Percentiles rank a stretch among this genome's conserved stretches.
These are phyloP conservation scores for Macrochelys suwanniensis DNA, from an alignment of 2,797 vertebrate genomes.

Conservation along the genomic window DNA sequence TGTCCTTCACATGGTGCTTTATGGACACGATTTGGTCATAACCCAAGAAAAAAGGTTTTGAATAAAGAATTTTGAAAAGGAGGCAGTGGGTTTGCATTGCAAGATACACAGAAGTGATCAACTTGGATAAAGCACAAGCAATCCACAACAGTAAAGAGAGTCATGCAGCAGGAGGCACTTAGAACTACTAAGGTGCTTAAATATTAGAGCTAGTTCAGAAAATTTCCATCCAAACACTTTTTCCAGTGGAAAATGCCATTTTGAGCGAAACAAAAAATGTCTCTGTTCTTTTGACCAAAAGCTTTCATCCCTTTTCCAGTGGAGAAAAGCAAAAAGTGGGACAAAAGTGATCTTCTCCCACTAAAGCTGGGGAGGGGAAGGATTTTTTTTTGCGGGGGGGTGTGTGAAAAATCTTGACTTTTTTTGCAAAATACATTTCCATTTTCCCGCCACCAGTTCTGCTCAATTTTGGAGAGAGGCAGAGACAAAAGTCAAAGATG, in stretches of 20 bases:
- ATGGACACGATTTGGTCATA: background rate
- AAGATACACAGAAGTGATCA: background rate
- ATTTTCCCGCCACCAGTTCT: background rate
- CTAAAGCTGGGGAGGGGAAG: background rate
- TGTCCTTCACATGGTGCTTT: background rate
- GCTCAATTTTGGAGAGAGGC: background rate
- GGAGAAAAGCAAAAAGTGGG: background rate
- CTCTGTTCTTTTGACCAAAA: conserved; percentile 26
- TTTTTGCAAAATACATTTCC: background rate
- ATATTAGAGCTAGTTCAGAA: conserved; percentile 42
- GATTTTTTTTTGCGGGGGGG: background rate
- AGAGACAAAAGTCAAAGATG: background rate
- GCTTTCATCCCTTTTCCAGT: conserved; percentile 4
- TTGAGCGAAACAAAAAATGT: conserved; percentile 46
- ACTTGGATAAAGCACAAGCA: conserved; percentile 33
- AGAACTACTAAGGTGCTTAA: conserved; percentile 46
- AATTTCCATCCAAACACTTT: conserved; percentile 37
- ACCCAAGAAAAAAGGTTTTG: background rate
- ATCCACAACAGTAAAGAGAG: conserved; percentile 52
- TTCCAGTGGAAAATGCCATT: conserved; percentile 27
- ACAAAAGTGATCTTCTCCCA: background rate
- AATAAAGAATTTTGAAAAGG: conserved; percentile 24
- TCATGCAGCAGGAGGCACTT: conserved; percentile 49
- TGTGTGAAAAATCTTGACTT: too few species aligned
- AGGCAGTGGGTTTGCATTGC: background rate